These are phyloP conservation scores for Oxycera nigricornis DNA, from an alignment of 2,888 invertebrate genomes.

Conservation along the genomic window DNA sequence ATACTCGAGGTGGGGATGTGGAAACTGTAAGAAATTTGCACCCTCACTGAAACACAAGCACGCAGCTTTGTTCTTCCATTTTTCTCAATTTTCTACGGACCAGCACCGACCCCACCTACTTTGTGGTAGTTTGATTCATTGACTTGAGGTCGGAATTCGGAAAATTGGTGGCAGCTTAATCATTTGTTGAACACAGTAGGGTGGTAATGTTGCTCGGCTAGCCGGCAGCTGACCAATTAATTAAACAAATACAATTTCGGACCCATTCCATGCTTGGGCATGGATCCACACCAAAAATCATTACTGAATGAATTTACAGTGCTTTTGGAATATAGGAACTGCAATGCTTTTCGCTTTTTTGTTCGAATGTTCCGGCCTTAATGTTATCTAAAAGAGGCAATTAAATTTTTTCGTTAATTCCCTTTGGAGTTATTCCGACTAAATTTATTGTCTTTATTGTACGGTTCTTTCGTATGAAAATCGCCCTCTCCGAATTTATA, in stretches of 20 bases:
- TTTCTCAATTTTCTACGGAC: not conserved
- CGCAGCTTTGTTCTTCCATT: not conserved
- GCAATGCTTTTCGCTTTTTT: not conserved
- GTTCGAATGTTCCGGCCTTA: slow-evolving; percentile 6
- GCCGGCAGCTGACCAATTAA: slow-evolving; percentile 29
- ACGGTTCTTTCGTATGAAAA: not conserved
- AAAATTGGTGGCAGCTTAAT: not conserved
- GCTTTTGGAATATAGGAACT: slow-evolving; percentile 30
- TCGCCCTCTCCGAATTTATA: slow-evolving; percentile 22
- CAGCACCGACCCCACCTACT: not conserved
- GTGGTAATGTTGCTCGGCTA: not conserved
- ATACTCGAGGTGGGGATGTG: too few relatives aligned
- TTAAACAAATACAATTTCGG: slow-evolving; percentile 29
- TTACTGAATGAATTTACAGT: slow-evolving; percentile 27
- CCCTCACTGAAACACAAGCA: too few relatives aligned
- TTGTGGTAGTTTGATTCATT: not conserved
- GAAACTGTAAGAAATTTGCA: too few relatives aligned
- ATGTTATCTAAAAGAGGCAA: slow-evolving; percentile 34
- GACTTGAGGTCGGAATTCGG: not conserved
- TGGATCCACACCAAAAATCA: slow-evolving; percentile 12
- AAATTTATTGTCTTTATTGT: slow-evolving; percentile 23
- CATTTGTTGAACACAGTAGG: not conserved
- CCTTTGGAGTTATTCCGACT: slow-evolving; percentile 29
- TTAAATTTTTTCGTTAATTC: slow-evolving; percentile 39
- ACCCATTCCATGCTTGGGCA: not conserved